A percentile compares a stretch with the other conserved stretches of the same genome.
Evolutionary conservation across 2,888 invertebrate genomes (phyloP).

Genomic region (Patella pellucida): DNA sequence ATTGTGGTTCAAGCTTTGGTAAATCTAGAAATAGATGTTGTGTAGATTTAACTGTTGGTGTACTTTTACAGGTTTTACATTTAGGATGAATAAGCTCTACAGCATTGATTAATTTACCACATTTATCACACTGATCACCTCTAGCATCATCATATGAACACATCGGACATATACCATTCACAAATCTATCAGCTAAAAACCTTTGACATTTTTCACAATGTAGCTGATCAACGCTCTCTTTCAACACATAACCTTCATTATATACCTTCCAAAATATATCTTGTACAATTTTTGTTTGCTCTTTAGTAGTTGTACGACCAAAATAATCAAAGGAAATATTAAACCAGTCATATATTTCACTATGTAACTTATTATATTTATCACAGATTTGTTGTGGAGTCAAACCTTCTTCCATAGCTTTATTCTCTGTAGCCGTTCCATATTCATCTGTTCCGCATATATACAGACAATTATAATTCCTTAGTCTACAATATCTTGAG

Average conservation of each 20-base stretch:
- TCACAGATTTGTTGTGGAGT: conserved; percentile 94
- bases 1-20: conserved; percentile 76
- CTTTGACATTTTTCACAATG: conserved; percentile 89
- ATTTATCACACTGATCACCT: conserved; percentile 98
- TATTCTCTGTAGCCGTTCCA: conserved; percentile 99
- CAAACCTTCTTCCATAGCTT: conserved; percentile 92
- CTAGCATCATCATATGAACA: conserved; percentile 94
- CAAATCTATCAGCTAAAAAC: conserved; percentile 80
- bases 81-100: conserved; percentile 86
- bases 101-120: conserved; percentile 95
- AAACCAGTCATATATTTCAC: conserved; percentile 96
- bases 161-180: conserved; percentile 95
- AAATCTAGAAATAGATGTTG: conserved; percentile 94
- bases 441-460: conserved; percentile 98
- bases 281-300: conserved; percentile 94
- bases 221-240: conserved; percentile 90
- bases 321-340: conserved; percentile 96
- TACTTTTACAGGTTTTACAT: conserved; percentile 87
- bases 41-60: conserved; percentile 81
- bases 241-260: conserved; percentile 85
- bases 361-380: conserved; percentile 94
- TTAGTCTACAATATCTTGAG: conserved; percentile 84
- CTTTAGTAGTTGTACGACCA: conserved; percentile 92
- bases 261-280: conserved; percentile 87
- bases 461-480: conserved; percentile 90